Evolutionary conservation across 2,888 invertebrate species (phyloP).

Genomic region (Erpobdella octoculata): DNA sequence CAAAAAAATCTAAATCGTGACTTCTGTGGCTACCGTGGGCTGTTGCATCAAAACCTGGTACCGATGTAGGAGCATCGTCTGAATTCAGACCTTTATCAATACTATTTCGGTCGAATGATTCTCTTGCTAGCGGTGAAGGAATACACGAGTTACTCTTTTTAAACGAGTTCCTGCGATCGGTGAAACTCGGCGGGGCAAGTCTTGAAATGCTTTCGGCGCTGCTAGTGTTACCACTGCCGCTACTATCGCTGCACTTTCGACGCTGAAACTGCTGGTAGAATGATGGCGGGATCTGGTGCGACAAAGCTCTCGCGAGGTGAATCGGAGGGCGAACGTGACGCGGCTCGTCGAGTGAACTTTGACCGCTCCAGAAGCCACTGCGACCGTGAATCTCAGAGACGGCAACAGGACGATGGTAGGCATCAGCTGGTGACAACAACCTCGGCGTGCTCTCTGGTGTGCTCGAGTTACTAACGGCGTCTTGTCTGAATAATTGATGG

Average conservation of each 20-base stretch:
- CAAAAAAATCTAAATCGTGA: neutral
- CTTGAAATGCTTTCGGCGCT: conserved; percentile 1
- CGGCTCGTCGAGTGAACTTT: neutral
- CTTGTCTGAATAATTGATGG: conserved; percentile 21
- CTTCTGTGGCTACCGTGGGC: neutral
- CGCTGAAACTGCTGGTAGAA: neutral
- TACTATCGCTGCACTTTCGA: neutral
- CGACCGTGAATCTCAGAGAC: neutral
- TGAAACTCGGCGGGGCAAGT: neutral
- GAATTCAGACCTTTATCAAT: too few species aligned
- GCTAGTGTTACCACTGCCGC: neutral
- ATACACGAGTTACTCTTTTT: neutral
- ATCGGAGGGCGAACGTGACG: neutral
- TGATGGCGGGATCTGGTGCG: neutral
- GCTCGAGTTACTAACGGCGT: conserved; percentile 29
- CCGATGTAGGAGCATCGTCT: neutral
- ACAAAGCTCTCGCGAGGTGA: neutral
- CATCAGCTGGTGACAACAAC: conserved; percentile 21
- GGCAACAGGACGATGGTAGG: neutral
- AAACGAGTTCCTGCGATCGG: neutral
- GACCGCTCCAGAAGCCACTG: neutral
- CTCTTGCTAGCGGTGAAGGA: neutral
- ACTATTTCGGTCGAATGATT: neutral
- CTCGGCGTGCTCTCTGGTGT: conserved; percentile 32
- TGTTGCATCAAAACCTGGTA: too few species aligned